These are phyloP conservation scores for Eulithis prunata DNA, from an alignment of 2,888 invertebrate genomes.

Conservation along the genomic window DNA sequence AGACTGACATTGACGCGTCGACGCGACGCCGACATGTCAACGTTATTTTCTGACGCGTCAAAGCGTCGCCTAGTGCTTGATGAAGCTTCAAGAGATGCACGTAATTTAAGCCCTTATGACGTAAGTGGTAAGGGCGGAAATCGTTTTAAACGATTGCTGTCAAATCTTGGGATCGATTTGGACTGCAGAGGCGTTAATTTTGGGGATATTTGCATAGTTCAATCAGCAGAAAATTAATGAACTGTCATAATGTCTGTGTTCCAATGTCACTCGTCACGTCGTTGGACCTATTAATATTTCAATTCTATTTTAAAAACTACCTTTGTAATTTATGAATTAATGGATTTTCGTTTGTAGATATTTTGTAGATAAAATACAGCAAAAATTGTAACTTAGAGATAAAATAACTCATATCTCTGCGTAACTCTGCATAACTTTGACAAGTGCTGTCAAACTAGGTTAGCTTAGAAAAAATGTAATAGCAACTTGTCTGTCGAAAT, in stretches of 20 bases:
- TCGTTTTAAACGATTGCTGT: slow-evolving; percentile 25
- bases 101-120: slow-evolving; percentile 36
- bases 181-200: slow-evolving; percentile 32
- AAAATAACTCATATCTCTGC: no score
- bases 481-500: no score
- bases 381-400: no score
- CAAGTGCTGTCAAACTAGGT: no score
- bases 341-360: no score
- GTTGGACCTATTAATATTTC: neutral
- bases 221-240: slow-evolving; percentile 32
- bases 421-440: no score
- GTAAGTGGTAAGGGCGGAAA: slow-evolving; percentile 21
- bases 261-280: slow-evolving; percentile 17
- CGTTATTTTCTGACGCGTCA: slow-evolving; percentile 35
- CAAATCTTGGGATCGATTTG: slow-evolving; percentile 35
- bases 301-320: no score
- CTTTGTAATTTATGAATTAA: no score
- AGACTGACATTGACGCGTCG: slow-evolving; percentile 30
- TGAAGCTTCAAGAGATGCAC: slow-evolving; percentile 32
- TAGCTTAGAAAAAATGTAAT: no score
- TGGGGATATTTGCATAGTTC: slow-evolving; percentile 31
- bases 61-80: slow-evolving; percentile 24
- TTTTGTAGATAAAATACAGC: no score
- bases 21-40: slow-evolving; percentile 26
- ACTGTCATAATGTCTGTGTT: slow-evolving; percentile 22